phyloP scores from a whole-genome alignment of 2,888 invertebrate species.

The Cerceris rybyensis region DNA sequence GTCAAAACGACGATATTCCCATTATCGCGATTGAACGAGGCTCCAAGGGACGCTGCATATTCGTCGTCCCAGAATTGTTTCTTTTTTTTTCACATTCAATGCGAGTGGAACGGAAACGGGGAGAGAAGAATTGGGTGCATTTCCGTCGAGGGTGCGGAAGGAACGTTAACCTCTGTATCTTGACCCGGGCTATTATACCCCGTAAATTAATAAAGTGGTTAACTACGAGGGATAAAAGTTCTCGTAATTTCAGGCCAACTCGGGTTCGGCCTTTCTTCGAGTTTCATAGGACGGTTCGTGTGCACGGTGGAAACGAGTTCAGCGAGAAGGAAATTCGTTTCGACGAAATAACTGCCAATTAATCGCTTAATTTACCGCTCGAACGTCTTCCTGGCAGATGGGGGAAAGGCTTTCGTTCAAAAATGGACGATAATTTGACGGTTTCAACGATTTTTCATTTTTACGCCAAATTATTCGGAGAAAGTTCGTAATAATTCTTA shows the following conservation, averaged over 20 bases:
- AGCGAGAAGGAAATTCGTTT: conserved; percentile 9
- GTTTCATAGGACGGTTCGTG: conserved; percentile 24
- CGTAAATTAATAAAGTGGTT: conserved; percentile 78
- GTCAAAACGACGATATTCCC: no score
- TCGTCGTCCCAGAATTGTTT: background rate
- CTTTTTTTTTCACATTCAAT: background rate
- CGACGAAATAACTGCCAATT: no score
- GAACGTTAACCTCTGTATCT: conserved; percentile 64
- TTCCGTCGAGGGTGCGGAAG: conserved; percentile 51
- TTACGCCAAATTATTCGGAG: no score
- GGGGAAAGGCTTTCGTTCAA: background rate
- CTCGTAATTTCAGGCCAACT: conserved; percentile 29
- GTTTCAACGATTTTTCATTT: no score
- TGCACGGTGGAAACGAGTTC: background rate
- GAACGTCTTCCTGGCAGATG: no score
- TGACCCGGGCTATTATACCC: conserved; percentile 69
- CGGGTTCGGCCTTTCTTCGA: conserved; percentile 17
- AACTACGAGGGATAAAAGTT: conserved; percentile 69
- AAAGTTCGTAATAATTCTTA: no score
- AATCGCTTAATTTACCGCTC: no score
- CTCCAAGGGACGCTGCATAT: background rate
- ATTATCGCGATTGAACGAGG: background rate
- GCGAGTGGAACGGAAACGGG: conserved; percentile 35
- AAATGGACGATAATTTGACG: background rate
- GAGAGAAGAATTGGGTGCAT: conserved; percentile 24